These are phyloP conservation scores for Bungarus multicinctus DNA, from an alignment of 2,113 vertebrate species.

Conservation along the genomic window DNA sequence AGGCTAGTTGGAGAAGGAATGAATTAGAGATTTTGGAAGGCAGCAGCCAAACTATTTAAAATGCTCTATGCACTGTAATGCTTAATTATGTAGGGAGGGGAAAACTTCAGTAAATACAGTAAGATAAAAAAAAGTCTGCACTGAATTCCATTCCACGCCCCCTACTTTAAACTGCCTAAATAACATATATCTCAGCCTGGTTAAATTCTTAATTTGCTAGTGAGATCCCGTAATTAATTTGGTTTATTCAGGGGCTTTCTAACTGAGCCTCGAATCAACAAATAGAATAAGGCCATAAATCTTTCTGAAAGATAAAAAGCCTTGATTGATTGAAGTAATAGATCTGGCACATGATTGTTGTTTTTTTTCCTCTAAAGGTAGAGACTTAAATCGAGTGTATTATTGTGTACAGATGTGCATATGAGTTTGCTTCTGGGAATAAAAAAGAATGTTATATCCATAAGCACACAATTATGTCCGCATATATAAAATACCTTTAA, in stretches of 20 bases:
- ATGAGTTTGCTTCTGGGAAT: background rate
- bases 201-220: conserved; percentile 38
- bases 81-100: background rate
- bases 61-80: background rate
- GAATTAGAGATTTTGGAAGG: background rate
- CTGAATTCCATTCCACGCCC: conserved; percentile 7
- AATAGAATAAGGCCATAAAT: conserved; percentile 6
- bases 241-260: conserved; percentile 28
- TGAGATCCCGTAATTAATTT: conserved; percentile 30
- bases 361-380: background rate
- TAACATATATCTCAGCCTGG: conserved; percentile 43
- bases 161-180: conserved; percentile 35
- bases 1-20: background rate
- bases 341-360: fast-evolving
- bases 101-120: background rate
- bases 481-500: background rate
- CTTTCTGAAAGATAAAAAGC: conserved; percentile 1
- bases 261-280: background rate
- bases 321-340: background rate
- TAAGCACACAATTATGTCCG: background rate
- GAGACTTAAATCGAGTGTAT: background rate
- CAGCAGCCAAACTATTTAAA: background rate
- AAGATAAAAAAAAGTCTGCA: conserved; percentile 30
- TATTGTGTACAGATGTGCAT: background rate
- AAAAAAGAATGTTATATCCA: background rate